Conservation (phyloP, 1,140 invertebrate genomes). For the Eufriesea mexicana region DNA sequence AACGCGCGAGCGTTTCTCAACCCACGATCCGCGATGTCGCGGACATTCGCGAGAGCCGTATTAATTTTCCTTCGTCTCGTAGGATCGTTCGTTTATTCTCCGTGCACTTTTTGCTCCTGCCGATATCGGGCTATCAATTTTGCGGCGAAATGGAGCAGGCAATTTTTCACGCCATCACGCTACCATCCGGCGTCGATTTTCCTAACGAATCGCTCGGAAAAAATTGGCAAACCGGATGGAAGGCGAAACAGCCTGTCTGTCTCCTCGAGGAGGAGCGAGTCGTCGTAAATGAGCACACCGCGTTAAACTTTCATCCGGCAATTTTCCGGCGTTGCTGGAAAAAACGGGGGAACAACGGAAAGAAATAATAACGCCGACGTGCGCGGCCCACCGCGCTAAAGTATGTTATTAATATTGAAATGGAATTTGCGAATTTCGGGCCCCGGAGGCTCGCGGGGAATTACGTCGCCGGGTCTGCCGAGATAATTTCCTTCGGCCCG, state of each 20-base stretch:
- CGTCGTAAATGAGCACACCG: background rate
- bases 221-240: slow-evolving; percentile 10
- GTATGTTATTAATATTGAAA: background rate
- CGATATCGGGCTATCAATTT: slow-evolving; percentile 8
- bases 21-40: too few relatives aligned
- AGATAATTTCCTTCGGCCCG: background rate
- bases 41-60: too few relatives aligned
- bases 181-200: slow-evolving; percentile 3
- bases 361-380: background rate
- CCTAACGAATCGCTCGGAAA: slow-evolving; percentile 1
- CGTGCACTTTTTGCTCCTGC: background rate
- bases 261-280: background rate
- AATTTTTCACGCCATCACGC: slow-evolving; percentile 3
- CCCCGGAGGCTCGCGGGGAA: too few relatives aligned
- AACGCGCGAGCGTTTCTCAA: too few relatives aligned
- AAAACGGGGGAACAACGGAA: background rate
- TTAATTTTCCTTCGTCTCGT: background rate
- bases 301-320: background rate
- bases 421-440: background rate
- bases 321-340: background rate
- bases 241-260: background rate
- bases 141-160: background rate
- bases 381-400: background rate
- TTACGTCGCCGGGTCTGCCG: background rate
- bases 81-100: background rate